A percentile compares a stretch with the other conserved stretches of the same genome.
Evolutionary conservation across 2,888 invertebrate genomes (phyloP).

Genomic region (Sepioteuthis lessoniana): DNA sequence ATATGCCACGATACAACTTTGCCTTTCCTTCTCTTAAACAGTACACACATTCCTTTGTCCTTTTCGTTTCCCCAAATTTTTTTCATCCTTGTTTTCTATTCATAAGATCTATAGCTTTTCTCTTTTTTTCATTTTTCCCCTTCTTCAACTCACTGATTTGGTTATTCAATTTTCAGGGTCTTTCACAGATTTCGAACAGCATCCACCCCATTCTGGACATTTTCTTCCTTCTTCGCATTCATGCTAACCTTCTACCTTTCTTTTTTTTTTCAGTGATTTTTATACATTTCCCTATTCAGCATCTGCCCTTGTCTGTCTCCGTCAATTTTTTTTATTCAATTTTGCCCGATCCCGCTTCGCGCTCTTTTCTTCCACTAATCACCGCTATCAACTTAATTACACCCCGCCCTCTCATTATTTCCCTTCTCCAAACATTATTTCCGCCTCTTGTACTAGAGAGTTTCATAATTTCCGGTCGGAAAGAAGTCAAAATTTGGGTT

Average conservation of each 20-base stretch:
- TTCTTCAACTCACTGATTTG: background rate
- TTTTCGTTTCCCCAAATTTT: too few species aligned
- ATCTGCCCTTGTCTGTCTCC: constrained; percentile 13
- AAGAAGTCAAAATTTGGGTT: constrained; percentile 23
- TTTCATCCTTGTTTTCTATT: too few species aligned
- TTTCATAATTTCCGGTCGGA: constrained; percentile 33
- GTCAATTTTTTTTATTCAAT: constrained; percentile 11
- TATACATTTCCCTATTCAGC: background rate
- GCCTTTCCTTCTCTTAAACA: background rate
- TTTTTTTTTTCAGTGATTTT: background rate
- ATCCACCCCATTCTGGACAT: background rate
- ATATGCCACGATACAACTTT: too few species aligned
- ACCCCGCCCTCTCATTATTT: background rate
- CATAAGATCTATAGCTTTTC: background rate
- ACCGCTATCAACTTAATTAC: constrained; percentile 33
- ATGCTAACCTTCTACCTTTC: background rate
- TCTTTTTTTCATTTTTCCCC: background rate
- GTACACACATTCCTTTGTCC: too few species aligned
- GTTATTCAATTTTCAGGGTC: background rate
- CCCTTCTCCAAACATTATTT: constrained; percentile 33
- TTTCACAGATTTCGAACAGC: background rate
- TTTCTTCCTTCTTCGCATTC: background rate
- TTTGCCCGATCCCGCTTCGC: background rate
- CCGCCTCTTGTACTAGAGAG: constrained; percentile 23
- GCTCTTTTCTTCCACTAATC: constrained; percentile 33